Conservation (phyloP, 2,113 vertebrate species). For the Lampris incognitus region DNA sequence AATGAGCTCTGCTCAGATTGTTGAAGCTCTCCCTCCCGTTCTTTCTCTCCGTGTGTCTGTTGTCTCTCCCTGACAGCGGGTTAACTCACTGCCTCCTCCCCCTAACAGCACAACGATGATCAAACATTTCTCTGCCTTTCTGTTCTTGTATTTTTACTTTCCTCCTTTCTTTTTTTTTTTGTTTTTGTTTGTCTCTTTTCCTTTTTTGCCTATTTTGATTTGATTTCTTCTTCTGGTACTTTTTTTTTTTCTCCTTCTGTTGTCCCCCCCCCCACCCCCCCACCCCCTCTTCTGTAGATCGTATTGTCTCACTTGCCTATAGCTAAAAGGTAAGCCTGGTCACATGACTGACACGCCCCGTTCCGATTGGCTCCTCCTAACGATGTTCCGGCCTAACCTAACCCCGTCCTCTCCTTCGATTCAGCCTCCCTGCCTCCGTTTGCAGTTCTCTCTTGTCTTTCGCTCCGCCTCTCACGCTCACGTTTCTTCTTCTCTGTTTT, state of each 20-base stretch:
- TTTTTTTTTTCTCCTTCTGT: constrained; percentile 47
- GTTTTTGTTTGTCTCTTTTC: constrained; percentile 44
- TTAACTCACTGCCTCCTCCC: constrained; percentile 40
- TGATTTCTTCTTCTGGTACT: constrained; percentile 85
- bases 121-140: constrained; percentile 65
- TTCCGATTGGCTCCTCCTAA: constrained; percentile 69
- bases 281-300: constrained; percentile 91
- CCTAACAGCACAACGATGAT: constrained; percentile 72
- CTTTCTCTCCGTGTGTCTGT: not conserved
- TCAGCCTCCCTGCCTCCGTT: constrained; percentile 6
- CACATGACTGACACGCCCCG: constrained; percentile 63
- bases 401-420: constrained; percentile 18
- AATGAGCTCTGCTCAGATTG: constrained; percentile 39
- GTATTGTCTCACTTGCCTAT: constrained; percentile 98
- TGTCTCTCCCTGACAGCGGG: not conserved
- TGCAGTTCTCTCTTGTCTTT: constrained; percentile 36
- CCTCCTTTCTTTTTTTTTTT: constrained; percentile 82
- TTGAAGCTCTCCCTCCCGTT: not conserved
- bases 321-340: constrained; percentile 95
- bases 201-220: constrained; percentile 38
- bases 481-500: constrained; percentile 75
- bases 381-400: constrained; percentile 53
- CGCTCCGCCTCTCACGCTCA: too few species aligned
- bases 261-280: constrained; percentile 57
- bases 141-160: constrained; percentile 43